Evolutionary conservation across 2,113 vertebrate species (phyloP).

Genomic region (Syngnathus scovelli): DNA sequence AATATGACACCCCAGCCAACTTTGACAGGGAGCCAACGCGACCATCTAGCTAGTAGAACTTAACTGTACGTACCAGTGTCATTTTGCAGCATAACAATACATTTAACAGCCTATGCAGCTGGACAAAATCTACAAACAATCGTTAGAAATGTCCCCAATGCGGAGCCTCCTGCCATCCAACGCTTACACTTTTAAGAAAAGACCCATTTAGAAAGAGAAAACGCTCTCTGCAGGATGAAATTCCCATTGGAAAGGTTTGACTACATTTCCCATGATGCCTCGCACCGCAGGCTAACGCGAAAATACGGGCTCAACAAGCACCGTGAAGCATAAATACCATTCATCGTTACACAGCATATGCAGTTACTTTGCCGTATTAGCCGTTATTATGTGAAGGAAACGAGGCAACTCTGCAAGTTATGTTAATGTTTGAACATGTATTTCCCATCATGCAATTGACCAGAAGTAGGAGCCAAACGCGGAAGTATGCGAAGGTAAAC

Average conservation of each 20-base stretch:
- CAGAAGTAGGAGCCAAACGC: constrained; percentile 6
- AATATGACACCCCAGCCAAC: constrained; percentile 3
- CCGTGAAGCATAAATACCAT: neutral
- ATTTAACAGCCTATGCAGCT: neutral
- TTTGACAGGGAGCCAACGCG: neutral
- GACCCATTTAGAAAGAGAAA: neutral
- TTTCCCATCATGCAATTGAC: neutral
- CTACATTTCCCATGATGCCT: constrained; percentile 6
- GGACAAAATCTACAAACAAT: neutral
- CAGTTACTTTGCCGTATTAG: neutral
- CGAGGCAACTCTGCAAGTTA: neutral
- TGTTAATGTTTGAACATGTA: too few relatives aligned
- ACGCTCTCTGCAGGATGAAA: too few relatives aligned
- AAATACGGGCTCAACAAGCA: neutral
- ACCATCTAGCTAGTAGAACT: constrained; percentile 1
- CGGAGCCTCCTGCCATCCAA: too few relatives aligned
- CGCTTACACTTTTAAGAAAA: neutral
- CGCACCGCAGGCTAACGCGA: neutral
- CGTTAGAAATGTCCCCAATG: neutral
- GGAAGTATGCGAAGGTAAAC: constrained; percentile 68
- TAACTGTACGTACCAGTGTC: constrained; percentile 35
- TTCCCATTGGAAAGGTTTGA: neutral
- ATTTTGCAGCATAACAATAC: neutral
- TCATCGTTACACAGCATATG: neutral
- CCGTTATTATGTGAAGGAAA: neutral